Base-by-base conservation (phyloP, 2,113 vertebrate genomes). In the Pelecanus crispus region DNA sequence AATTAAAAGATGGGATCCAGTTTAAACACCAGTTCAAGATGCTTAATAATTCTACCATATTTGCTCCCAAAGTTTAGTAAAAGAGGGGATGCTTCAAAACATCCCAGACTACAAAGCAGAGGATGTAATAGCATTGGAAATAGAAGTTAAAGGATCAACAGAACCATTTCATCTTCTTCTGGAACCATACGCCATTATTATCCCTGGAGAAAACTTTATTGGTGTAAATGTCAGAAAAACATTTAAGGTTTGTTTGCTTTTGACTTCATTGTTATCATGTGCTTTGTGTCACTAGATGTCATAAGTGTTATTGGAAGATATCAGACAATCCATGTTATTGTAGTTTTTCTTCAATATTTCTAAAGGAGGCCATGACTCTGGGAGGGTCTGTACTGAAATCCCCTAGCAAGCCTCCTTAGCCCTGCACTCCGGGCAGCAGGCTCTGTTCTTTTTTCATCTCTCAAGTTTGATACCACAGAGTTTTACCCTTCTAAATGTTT, bases 71-170 rank as follows among this genome's bases (percentile, higher is more conserved):
- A 99, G 98, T 45, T 11, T 53, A 75, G 90, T 97, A 32, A 92
- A 90, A 77, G 96, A 97, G 8, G 58, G 70, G 14, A 73, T 19
- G 24, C 56, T 63, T 73, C 72, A 58, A 18, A 95, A 94, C 11
- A 56, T 40, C 10, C 59, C 79, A 22, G 94, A 94, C 59, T 83
- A 94, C 34, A 75, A 87, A 77, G 29, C 78, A 81, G 95, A 94
- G 15, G 98, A 99, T 29, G 97, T 98, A 61, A 98, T 98, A 15
- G 98, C 93, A 32, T 92, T 99, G 98, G 99, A 99, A 93, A 97
- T 99, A 49, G 99, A 99, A 91, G 97, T 99, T 63, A 99, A 99
- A 96, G 99, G 99, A 45, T 97, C 97, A 2, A 97, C 98, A 2
- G 98, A 99, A 92, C 98, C 98, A 1, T 98, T 98, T 95, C 86